phyloP scores from a whole-genome alignment of 1,140 invertebrate species.

The Drosophila biarmipes region DNA sequence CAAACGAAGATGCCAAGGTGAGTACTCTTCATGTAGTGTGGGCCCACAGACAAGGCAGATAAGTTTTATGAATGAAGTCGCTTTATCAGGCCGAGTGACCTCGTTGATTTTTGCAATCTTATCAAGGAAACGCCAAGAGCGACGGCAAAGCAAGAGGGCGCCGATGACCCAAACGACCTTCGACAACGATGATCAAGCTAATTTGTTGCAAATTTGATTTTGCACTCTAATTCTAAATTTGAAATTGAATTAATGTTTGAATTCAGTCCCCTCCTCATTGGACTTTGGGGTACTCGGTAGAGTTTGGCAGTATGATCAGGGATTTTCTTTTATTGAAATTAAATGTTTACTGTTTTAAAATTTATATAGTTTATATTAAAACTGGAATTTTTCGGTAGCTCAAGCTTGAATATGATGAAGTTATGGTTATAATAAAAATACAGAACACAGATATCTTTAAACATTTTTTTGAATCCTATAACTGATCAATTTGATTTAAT shows the following conservation, averaged over 20 bases:
- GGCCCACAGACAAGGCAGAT: slow-evolving; percentile 10
- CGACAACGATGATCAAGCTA: slow-evolving; percentile 4
- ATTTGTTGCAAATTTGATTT: neutral
- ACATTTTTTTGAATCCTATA: too few species aligned
- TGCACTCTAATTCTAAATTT: slow-evolving; percentile 2
- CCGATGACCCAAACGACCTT: slow-evolving; percentile 50
- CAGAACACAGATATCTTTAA: too few species aligned
- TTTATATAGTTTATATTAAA: too few species aligned
- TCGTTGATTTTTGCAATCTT: slow-evolving; percentile 54
- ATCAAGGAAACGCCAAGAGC: slow-evolving; percentile 49
- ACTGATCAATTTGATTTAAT: neutral
- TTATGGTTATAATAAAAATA: too few species aligned
- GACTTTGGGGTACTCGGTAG: neutral
- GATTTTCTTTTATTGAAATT: too few species aligned
- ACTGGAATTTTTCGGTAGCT: too few species aligned
- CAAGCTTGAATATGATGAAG: too few species aligned
- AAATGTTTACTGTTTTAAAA: too few species aligned
- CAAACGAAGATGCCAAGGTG: slow-evolving; percentile 58
- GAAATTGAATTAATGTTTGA: slow-evolving; percentile 19
- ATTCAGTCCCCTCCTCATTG: neutral
- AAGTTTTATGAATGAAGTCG: slow-evolving; percentile 55
- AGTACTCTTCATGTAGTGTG: slow-evolving; percentile 16
- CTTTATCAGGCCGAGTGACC: slow-evolving; percentile 35
- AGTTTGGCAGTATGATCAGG: neutral
- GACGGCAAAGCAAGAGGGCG: neutral